These are phyloP conservation scores for Sarcoramphus papa DNA, from an alignment of 2,797 vertebrate species.

Conservation along the genomic window DNA sequence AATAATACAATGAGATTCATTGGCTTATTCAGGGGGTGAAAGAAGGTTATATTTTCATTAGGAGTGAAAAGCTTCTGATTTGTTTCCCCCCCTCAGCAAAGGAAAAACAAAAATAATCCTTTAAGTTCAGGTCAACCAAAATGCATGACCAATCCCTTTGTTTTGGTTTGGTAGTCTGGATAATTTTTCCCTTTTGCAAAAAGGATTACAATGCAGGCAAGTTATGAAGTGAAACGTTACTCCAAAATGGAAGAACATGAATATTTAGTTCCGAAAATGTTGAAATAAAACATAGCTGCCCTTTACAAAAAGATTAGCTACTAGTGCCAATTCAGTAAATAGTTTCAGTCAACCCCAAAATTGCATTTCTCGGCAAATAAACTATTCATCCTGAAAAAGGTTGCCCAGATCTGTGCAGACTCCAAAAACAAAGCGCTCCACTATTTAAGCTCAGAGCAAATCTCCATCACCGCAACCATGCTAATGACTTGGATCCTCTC, in stretches of 20 bases:
- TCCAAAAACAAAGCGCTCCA: neutral
- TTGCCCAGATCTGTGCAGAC: neutral
- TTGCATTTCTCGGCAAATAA: slow-evolving; percentile 37
- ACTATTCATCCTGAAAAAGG: neutral
- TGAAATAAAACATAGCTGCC: neutral
- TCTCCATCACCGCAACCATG: neutral
- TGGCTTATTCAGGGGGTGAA: neutral
- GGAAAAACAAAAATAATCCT: slow-evolving; percentile 12
- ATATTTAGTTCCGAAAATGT: neutral
- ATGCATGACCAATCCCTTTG: neutral
- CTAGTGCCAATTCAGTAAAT: neutral
- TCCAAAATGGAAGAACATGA: neutral
- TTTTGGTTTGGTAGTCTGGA: neutral
- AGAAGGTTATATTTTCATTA: neutral
- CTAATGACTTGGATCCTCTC: neutral
- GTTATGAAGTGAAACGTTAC: neutral
- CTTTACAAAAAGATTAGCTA: neutral
- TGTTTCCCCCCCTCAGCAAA: neutral
- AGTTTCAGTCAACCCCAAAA: slow-evolving; percentile 37
- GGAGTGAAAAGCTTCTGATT: neutral
- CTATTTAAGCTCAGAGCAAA: neutral
- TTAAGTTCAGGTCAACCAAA: neutral
- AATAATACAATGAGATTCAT: neutral
- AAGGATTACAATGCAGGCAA: neutral
- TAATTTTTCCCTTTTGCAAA: neutral